These are phyloP conservation scores for Pempheris klunzingeri DNA, from an alignment of 2,797 vertebrate species.

Conservation along the genomic window DNA sequence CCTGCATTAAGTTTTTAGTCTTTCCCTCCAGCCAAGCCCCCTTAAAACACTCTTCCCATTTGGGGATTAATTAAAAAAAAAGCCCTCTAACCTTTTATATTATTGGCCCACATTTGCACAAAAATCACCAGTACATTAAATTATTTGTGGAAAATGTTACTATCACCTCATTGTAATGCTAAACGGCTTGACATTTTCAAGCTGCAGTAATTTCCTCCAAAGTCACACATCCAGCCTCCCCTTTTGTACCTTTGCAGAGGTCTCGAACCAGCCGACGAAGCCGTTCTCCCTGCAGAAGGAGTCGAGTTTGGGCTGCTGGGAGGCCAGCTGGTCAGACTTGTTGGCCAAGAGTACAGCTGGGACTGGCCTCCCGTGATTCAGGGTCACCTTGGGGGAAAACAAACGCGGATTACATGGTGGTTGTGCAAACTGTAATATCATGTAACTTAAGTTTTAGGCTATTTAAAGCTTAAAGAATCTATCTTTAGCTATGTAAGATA, in stretches of 20 bases:
- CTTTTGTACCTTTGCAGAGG: slow-evolving; percentile 85
- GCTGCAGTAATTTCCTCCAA: background rate
- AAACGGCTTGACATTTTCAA: background rate
- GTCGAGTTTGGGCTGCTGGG: slow-evolving; percentile 82
- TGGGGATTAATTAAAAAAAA: background rate
- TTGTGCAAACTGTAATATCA: background rate
- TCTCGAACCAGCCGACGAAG: slow-evolving; percentile 86
- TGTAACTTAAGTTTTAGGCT: background rate
- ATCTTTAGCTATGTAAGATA: background rate
- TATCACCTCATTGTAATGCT: background rate
- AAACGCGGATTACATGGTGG: background rate
- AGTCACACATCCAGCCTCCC: background rate
- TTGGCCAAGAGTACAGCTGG: slow-evolving; percentile 87
- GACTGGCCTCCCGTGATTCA: slow-evolving; percentile 82
- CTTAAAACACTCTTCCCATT: slow-evolving; percentile 7
- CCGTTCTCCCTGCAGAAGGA: slow-evolving; percentile 85
- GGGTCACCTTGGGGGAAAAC: slow-evolving; percentile 67
- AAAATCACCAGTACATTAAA: slow-evolving; percentile 1
- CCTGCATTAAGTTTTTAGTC: background rate
- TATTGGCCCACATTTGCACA: slow-evolving; percentile 4
- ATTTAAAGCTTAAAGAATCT: background rate
- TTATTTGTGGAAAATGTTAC: background rate
- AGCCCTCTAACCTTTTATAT: background rate
- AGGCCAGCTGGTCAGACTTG: slow-evolving; percentile 85
- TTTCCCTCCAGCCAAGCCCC: background rate